Evolutionary conservation across 2,797 vertebrate genomes (phyloP), one percentile per base, ranked within the genome.

Genomic region (Hoplostethus atlanticus): DNA sequence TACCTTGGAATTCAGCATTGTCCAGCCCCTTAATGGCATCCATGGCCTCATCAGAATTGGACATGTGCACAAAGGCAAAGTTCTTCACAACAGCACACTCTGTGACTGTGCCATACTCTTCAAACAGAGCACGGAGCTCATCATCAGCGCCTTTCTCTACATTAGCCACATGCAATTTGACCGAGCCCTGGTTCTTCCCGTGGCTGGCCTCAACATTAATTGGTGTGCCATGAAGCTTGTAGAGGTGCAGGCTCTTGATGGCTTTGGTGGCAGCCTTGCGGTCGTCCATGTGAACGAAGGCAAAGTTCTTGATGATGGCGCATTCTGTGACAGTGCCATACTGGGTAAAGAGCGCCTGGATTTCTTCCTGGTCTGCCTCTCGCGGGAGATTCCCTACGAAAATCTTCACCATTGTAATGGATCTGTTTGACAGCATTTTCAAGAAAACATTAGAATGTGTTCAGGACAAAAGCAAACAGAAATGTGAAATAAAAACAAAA

Each of bases 101-200:
- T 0, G 91, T 73, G 53, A 96, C 94, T 0, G 90, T 90, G 53
- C 95, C 94, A 0, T 95, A 96, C 76, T 95, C 93, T 28, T 95
- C 95, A 31, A 96, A 96, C 0, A 95, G 79, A 0, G 90, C 86
- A 0, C 93, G 88, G 10, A 95, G 93, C 73, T 94, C 94, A 0
- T 92, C 91, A 0, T 94, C 94, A 0, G 84, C 58, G 16, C 94
- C 94, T 54, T 94, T 94, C 46, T 95, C 94, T 1, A 96, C 93
- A n/a, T 96, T 96, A 0, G 94, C 92, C n/a, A 96, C 93, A 1
- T 95, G 95, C n/a, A 96, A 84, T 55, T 96, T 96, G 44, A 95
- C 87, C 0, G 95, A 84, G 6, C 93, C 94, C 57, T 94, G 92
- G 83, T 93, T 95, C 84, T 95, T 95, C 11, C 94, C 92, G 0